These are phyloP conservation scores for Hydrolagus colliei DNA, from an alignment of 2,797 vertebrate species.

Conservation along the genomic window DNA sequence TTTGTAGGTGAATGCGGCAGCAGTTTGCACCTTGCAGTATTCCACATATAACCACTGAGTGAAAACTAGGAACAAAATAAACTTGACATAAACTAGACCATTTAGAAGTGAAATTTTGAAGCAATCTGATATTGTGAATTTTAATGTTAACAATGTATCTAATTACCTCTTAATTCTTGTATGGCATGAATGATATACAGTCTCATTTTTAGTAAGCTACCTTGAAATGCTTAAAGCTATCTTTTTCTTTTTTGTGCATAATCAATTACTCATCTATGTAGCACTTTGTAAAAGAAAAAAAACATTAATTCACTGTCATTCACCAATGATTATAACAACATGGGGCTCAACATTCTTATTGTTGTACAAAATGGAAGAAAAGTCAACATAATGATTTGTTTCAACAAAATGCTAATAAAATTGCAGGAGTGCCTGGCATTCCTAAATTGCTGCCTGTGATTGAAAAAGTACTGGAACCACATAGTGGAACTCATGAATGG, in stretches of 20 bases:
- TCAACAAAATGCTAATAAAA: no score
- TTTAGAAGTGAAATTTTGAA: not conserved
- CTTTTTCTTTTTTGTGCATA: not conserved
- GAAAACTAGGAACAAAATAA: slow-evolving; percentile 33
- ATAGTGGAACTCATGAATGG: no score
- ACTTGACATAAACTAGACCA: not conserved
- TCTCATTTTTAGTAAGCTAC: not conserved
- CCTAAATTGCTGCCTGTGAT: no score
- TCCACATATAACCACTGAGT: slow-evolving; percentile 42
- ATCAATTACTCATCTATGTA: not conserved
- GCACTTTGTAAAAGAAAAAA: not conserved
- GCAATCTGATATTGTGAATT: not conserved
- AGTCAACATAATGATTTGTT: no score
- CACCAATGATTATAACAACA: not conserved
- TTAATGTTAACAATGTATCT: not conserved
- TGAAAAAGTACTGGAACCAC: no score
- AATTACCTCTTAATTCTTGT: not conserved
- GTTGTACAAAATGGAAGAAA: no score
- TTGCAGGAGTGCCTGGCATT: no score
- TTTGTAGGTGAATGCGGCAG: no score
- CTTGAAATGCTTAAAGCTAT: not conserved
- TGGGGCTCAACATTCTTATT: no score
- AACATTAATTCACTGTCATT: not conserved
- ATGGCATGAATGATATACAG: not conserved
- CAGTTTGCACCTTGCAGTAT: no score